Percentiles rank a stretch among this genome's conserved stretches.
These are phyloP conservation scores for Halcyon senegalensis DNA, from an alignment of 2,113 vertebrate genomes.

Conservation along the genomic window DNA sequence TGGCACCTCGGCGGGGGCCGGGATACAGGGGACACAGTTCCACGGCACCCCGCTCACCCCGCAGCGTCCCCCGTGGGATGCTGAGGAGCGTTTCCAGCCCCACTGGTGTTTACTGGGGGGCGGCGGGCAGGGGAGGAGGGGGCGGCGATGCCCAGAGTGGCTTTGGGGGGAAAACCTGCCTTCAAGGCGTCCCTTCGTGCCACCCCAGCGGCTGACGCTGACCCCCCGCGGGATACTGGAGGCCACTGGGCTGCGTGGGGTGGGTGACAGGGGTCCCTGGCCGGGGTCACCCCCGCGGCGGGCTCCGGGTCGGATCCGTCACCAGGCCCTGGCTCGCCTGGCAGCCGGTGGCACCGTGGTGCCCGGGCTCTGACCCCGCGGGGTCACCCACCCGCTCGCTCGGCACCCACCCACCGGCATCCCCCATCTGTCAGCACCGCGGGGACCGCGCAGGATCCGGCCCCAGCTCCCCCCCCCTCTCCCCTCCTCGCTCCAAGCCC, in stretches of 20 bases:
- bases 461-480: background rate
- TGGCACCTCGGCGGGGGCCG: background rate
- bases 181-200: background rate
- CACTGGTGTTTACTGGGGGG: rapidly evolving
- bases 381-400: background rate
- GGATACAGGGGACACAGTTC: background rate
- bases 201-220: background rate
- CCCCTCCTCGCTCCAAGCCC: background rate
- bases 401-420: background rate
- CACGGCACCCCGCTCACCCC: background rate
- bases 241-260: rapidly evolving
- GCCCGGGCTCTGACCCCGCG: background rate
- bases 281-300: too few species aligned
- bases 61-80: rapidly evolving
- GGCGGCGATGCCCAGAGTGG: background rate
- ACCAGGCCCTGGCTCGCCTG: rapidly evolving
- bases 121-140: background rate
- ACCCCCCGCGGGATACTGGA: rapidly evolving
- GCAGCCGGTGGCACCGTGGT: rapidly evolving
- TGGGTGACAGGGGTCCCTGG: rapidly evolving
- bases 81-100: background rate
- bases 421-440: background rate
- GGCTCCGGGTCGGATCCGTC: background rate
- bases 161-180: background rate
- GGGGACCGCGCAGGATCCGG: background rate